A percentile compares a stretch with the other conserved stretches of the same genome.
Conservation (phyloP, 2,888 invertebrate species). For the Sphinx pinastri region DNA sequence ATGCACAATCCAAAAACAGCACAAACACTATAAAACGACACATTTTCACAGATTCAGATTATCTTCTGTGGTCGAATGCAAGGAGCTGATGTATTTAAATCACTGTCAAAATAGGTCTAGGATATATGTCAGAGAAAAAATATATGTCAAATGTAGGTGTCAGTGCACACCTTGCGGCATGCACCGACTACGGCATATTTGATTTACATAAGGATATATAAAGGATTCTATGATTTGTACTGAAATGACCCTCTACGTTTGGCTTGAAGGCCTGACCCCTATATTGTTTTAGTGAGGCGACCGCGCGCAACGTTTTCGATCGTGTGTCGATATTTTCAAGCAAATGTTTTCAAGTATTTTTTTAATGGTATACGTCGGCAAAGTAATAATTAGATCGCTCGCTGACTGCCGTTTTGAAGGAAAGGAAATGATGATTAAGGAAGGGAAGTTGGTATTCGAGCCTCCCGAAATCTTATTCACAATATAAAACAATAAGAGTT, state of each 20-base stretch:
- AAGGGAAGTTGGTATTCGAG: too few relatives aligned
- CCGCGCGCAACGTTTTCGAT: conserved; percentile 24
- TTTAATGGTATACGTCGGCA: too few relatives aligned
- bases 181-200: conserved; percentile 60
- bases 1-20: conserved; percentile 54
- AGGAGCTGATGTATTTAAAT: conserved; percentile 47
- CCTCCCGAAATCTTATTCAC: too few relatives aligned
- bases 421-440: too few relatives aligned
- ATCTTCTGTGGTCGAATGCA: conserved; percentile 37
- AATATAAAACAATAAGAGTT: not conserved
- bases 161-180: conserved; percentile 41
- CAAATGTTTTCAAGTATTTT: too few relatives aligned
- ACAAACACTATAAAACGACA: conserved; percentile 53
- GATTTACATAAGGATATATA: conserved; percentile 77
- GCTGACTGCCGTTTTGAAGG: too few relatives aligned
- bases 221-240: conserved; percentile 77
- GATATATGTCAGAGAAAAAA: conserved; percentile 36
- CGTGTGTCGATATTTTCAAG: conserved; percentile 29
- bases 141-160: conserved; percentile 26
- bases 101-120: conserved; percentile 54
- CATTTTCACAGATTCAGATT: conserved; percentile 56
- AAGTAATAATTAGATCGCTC: not conserved
- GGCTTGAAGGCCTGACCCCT: conserved; percentile 79
- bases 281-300: conserved; percentile 62
- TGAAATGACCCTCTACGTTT: conserved; percentile 65